These are phyloP conservation scores for Xiphorhynchus erythropygius DNA, from an alignment of 2,797 vertebrate species.

Conservation along the genomic window DNA sequence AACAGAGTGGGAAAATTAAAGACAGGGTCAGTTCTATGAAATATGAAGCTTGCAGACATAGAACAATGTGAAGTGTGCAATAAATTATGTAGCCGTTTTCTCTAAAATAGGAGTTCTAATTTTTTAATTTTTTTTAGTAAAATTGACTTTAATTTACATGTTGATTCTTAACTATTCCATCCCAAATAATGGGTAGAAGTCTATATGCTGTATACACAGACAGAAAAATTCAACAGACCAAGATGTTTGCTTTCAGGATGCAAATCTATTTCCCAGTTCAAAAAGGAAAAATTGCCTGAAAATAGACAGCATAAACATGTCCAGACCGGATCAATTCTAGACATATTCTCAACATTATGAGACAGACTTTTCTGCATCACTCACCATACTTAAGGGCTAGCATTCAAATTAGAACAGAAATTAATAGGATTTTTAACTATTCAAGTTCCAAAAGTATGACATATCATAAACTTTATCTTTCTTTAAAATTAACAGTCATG, in stretches of 20 bases:
- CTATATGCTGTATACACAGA: neutral
- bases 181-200: neutral
- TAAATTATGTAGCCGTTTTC: neutral
- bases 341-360: neutral
- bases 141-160: neutral
- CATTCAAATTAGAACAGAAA: conserved; percentile 57
- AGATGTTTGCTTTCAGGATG: neutral
- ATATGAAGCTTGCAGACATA: neutral
- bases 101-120: neutral
- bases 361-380: neutral
- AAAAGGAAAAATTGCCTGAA: conserved; percentile 1
- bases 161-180: neutral
- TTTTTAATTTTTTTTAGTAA: neutral
- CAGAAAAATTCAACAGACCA: neutral
- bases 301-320: neutral
- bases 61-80: neutral
- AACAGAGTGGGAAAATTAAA: neutral
- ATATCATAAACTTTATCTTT: conserved; percentile 47
- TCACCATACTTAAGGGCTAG: conserved; percentile 1
- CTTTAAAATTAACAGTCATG: conserved; percentile 70
- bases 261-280: neutral
- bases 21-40: conserved; percentile 7
- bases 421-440: conserved; percentile 36
- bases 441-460: conserved; percentile 22
- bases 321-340: neutral